Conservation (phyloP, 2,113 vertebrate species). For the Thamnaconus septentrionalis region DNA sequence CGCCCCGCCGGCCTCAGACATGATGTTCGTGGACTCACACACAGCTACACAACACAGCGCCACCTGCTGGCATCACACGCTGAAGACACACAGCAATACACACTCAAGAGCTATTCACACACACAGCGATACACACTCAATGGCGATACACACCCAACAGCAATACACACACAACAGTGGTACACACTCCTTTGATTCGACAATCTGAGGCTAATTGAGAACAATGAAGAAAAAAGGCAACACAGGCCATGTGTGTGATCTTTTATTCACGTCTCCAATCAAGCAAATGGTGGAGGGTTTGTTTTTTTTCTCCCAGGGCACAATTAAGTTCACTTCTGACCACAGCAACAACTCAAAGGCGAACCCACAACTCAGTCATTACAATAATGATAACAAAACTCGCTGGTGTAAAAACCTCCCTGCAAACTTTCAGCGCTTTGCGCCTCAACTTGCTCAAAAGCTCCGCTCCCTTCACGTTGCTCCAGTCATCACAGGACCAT, state of each 20-base stretch:
- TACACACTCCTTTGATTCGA: slow-evolving; percentile 63
- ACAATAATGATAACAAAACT: slow-evolving; percentile 26
- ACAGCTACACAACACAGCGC: too few species aligned
- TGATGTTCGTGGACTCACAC: too few species aligned
- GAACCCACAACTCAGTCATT: slow-evolving; percentile 22
- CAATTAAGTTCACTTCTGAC: slow-evolving; percentile 53
- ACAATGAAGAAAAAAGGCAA: slow-evolving; percentile 67
- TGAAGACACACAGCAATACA: too few species aligned
- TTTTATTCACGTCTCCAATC: slow-evolving; percentile 69
- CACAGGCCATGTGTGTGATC: slow-evolving; percentile 48
- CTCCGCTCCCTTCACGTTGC: too few species aligned
- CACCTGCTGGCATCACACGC: too few species aligned
- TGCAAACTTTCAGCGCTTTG: too few species aligned
- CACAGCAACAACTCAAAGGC: slow-evolving; percentile 46
- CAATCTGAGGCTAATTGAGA: slow-evolving; percentile 71
- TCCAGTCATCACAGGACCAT: too few species aligned
- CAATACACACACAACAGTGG: slow-evolving; percentile 38
- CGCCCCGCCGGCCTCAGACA: too few species aligned
- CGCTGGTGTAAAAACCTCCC: too few species aligned
- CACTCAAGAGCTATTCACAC: too few species aligned
- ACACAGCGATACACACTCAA: too few species aligned
- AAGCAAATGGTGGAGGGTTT: slow-evolving; percentile 50
- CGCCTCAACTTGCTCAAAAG: too few species aligned
- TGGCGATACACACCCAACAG: background rate
- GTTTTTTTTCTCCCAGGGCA: slow-evolving; percentile 57